Evolutionary conservation across 1,140 invertebrate genomes (phyloP), one percentile per base, ranked within the genome.

Genomic region (Eriocheir sinensis): DNA sequence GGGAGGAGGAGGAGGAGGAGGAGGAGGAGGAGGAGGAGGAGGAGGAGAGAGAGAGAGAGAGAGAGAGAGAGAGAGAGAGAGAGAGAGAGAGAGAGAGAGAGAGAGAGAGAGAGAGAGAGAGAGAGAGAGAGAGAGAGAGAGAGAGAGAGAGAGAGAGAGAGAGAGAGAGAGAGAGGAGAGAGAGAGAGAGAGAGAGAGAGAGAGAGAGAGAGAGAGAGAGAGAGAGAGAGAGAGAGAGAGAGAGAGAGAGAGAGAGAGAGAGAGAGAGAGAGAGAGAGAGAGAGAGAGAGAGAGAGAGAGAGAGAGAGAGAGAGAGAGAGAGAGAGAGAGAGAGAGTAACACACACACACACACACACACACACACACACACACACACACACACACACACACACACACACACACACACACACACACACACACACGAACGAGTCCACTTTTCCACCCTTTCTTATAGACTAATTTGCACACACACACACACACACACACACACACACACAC

Each of bases 221-320:
- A 2, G 80, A 83, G 80, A 83, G 80, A 83, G 80, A 2, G 80
- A 83, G 83, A 34, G 27, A 34, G 83, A 86, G 85, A 86, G 85
- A 86, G 85, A 86, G 85, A 86, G 85, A 86, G 85, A 86, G 85
- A 86, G 85, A 86, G 85, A 86, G 85, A 86, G 32, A 86, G 85
- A 86, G 32, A 86, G 85, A 86, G 32, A 86, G 85, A 86, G 32
- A 86, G 85, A 86, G 32, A 86, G 85, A 86, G 85, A 86, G 86
- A 41, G 86, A 72, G 6, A 72, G 34, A 36, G 53, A 34, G 17
- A n/a, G 30, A 91, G 36, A 91, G 38, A 53, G 27, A 53, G 48
- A 89, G 30, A 88, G 34, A 88, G 36, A 72, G 21, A 72, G 60
- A 72, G 60, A 72, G 60, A 72, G 60, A 72, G 60, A 72, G 60